Evolutionary conservation across 2,888 invertebrate genomes (phyloP).

Genomic region (Operophtera brumata): DNA sequence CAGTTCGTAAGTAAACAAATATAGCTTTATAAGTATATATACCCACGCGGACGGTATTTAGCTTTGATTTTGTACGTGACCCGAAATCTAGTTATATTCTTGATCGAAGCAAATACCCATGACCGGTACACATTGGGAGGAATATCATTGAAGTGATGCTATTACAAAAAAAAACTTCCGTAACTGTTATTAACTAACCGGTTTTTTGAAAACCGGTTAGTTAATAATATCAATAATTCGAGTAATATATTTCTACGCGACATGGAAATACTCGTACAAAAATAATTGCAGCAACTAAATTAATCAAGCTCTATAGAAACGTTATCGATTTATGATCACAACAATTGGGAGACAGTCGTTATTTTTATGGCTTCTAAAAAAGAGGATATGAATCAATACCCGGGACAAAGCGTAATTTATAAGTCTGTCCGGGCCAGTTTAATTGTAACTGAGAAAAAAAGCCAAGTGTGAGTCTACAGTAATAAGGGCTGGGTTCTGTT

Average conservation of each 20-base stretch:
- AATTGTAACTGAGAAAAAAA: conserved; percentile 61
- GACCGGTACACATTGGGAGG: too few relatives aligned
- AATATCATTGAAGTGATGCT: too few relatives aligned
- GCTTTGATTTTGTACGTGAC: too few relatives aligned
- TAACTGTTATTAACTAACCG: too few relatives aligned
- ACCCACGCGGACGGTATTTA: too few relatives aligned
- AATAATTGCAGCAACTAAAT: conserved; percentile 33
- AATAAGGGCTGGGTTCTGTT: conserved; percentile 13
- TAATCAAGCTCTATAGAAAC: conserved; percentile 52
- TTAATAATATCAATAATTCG: too few relatives aligned
- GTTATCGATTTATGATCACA: conserved; percentile 64
- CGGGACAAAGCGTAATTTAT: conserved; percentile 69
- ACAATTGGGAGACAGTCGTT: conserved; percentile 69
- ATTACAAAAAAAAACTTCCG: too few relatives aligned
- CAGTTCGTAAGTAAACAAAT: too few relatives aligned
- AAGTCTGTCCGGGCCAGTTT: conserved; percentile 53
- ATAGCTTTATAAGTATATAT: too few relatives aligned
- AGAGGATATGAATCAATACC: conserved; percentile 64
- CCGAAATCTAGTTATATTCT: too few relatives aligned
- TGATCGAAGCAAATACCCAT: too few relatives aligned
- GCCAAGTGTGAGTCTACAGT: conserved; percentile 24
- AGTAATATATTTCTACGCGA: neutral
- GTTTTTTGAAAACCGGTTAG: too few relatives aligned
- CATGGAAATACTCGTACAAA: conserved; percentile 12
- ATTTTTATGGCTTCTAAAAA: conserved; percentile 75